Evolutionary conservation across 2,888 invertebrate genomes (phyloP).

Genomic region (Crematogaster levior): DNA sequence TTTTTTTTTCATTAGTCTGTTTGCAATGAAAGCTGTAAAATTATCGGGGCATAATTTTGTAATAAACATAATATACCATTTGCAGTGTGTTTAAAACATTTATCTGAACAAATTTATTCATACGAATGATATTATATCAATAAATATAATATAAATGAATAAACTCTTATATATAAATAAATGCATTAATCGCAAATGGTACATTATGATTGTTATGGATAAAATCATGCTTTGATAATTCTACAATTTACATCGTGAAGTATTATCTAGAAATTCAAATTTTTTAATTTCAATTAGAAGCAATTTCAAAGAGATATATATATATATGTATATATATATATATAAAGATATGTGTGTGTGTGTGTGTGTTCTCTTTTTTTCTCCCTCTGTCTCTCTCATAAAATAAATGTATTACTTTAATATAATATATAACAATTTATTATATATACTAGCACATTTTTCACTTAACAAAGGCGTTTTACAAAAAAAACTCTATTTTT

Average conservation of each 20-base stretch:
- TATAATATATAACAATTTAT: not conserved
- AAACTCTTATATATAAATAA: constrained; percentile 24
- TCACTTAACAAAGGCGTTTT: not conserved
- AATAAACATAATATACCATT: constrained; percentile 12
- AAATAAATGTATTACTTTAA: not conserved
- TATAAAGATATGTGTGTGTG: too few species aligned
- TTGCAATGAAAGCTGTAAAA: not conserved
- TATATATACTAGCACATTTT: not conserved
- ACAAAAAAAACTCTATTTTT: not conserved
- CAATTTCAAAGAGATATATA: not conserved
- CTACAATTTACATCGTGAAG: too few species aligned
- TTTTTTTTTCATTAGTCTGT: not conserved
- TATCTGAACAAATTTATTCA: constrained; percentile 15
- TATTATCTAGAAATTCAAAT: too few species aligned
- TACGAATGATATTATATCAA: constrained; percentile 13
- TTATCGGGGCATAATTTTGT: constrained; percentile 9
- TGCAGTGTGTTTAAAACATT: constrained; percentile 15
- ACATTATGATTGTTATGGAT: constrained; percentile 2
- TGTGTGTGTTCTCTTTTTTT: too few species aligned
- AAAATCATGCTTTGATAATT: constrained; percentile 13
- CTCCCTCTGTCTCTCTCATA: not conserved
- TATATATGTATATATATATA: too few species aligned
- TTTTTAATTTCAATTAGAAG: too few species aligned
- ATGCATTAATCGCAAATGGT: not conserved
- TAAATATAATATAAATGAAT: constrained; percentile 25